phyloP scores from a whole-genome alignment of 1,140 invertebrate species.

The Babylonia areolata region DNA sequence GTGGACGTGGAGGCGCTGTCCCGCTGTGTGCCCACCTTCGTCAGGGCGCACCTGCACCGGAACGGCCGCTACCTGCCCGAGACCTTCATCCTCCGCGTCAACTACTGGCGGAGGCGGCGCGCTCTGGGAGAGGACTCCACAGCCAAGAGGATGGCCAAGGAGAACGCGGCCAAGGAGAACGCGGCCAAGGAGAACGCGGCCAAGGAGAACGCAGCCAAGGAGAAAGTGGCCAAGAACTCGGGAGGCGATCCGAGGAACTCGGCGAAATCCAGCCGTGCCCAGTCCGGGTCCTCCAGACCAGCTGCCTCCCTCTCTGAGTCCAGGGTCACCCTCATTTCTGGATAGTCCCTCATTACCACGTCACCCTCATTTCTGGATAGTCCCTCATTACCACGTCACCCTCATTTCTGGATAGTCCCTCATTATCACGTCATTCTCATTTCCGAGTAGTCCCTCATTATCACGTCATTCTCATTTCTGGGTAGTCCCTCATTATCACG shows the following conservation, averaged over 20 bases:
- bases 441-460: too few species aligned
- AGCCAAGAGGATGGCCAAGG: constrained; percentile 12
- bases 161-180: too few species aligned
- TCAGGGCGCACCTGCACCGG: constrained; percentile 15
- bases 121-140: constrained; percentile 29
- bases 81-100: constrained; percentile 38
- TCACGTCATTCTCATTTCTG: too few species aligned
- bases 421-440: too few species aligned
- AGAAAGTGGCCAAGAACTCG: neutral
- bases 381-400: too few species aligned
- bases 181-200: neutral
- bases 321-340: neutral
- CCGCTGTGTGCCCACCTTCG: constrained; percentile 28
- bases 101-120: constrained; percentile 32
- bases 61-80: constrained; percentile 30
- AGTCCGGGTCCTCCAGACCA: neutral
- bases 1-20: constrained; percentile 22
- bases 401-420: too few species aligned
- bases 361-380: too few species aligned
- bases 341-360: neutral
- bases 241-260: neutral
- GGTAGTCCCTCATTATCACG: too few species aligned
- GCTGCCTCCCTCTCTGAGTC: neutral
- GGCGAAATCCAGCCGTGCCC: neutral
- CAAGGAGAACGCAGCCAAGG: constrained; percentile 2